phyloP scores from a whole-genome alignment of 64 coral and sea anemone genomes.

The Anthopleura sola region DNA sequence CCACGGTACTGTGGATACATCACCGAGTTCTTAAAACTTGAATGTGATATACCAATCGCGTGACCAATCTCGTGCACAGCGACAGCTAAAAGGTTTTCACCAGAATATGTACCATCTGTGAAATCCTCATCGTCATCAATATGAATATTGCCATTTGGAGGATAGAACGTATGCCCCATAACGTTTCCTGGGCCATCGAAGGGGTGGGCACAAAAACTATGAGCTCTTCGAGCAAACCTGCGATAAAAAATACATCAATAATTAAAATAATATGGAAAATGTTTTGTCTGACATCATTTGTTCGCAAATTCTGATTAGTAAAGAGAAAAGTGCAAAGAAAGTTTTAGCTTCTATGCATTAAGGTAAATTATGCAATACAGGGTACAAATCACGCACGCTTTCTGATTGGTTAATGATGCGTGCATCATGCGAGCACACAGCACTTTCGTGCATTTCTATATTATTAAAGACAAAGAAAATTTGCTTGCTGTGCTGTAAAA shows the following conservation, averaged over 20 bases:
- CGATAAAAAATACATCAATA: not conserved
- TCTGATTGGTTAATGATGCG: too few relatives aligned
- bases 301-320: not conserved
- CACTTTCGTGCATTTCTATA: too few relatives aligned
- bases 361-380: too few relatives aligned
- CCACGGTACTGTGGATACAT: constrained; percentile 49
- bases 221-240: constrained; percentile 17
- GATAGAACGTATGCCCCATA: constrained; percentile 37
- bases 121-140: constrained; percentile 35
- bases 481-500: too few relatives aligned
- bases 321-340: not conserved
- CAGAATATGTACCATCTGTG: not conserved
- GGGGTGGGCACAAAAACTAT: not conserved
- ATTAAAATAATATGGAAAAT: too few relatives aligned
- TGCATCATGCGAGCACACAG: too few relatives aligned
- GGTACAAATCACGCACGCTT: too few relatives aligned
- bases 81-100: constrained; percentile 36
- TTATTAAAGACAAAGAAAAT: too few relatives aligned
- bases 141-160: constrained; percentile 11
- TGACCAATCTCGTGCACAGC: constrained; percentile 82
- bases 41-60: constrained; percentile 57
- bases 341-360: too few relatives aligned
- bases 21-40: not conserved
- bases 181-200: constrained; percentile 31
- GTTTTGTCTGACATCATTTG: too few relatives aligned